phyloP scores from a whole-genome alignment of 2,113 vertebrate species.

The Serilophus lunatus region DNA sequence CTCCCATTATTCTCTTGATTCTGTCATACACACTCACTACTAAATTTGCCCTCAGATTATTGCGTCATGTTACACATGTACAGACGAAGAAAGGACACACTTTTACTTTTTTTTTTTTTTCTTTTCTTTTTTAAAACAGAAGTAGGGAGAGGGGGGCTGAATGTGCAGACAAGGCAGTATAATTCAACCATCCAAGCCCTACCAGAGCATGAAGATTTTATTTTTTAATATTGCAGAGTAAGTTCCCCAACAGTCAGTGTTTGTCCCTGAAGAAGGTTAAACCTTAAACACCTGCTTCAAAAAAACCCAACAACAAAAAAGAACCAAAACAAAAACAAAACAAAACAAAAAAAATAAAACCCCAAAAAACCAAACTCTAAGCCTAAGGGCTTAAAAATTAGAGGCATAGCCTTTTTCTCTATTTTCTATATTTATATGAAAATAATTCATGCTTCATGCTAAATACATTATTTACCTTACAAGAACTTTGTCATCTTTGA shows the following conservation, averaged over 20 bases:
- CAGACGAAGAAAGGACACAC: conserved; percentile 79
- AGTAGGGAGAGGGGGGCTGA: conserved; percentile 76
- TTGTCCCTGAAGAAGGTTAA: conserved; percentile 92
- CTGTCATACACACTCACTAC: conserved; percentile 81
- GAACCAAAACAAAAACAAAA: conserved; percentile 16
- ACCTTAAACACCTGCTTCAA: conserved; percentile 92
- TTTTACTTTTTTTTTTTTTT: conserved; percentile 29
- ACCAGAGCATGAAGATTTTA: conserved; percentile 77
- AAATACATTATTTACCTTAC: conserved; percentile 99
- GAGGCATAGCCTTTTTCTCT: conserved; percentile 93
- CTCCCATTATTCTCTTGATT: conserved; percentile 64
- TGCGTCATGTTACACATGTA: conserved; percentile 82
- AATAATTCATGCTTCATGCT: conserved; percentile 99
- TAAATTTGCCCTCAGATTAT: conserved; percentile 82
- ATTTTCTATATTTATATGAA: conserved; percentile 99
- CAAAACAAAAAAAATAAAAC: conserved; percentile 17
- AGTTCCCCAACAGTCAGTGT: conserved; percentile 84
- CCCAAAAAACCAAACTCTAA: conserved; percentile 72
- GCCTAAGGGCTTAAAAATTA: conserved; percentile 94
- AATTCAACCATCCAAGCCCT: conserved; percentile 81
- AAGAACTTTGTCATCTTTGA: conserved; percentile 91
- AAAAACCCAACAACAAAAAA: conserved; percentile 68
- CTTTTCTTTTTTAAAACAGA: conserved; percentile 61
- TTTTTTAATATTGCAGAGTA: conserved; percentile 82
- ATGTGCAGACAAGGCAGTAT: conserved; percentile 80